Evolutionary conservation across 2,797 vertebrate genomes (phyloP).

Genomic region (Enteromius unitaeniatus): DNA sequence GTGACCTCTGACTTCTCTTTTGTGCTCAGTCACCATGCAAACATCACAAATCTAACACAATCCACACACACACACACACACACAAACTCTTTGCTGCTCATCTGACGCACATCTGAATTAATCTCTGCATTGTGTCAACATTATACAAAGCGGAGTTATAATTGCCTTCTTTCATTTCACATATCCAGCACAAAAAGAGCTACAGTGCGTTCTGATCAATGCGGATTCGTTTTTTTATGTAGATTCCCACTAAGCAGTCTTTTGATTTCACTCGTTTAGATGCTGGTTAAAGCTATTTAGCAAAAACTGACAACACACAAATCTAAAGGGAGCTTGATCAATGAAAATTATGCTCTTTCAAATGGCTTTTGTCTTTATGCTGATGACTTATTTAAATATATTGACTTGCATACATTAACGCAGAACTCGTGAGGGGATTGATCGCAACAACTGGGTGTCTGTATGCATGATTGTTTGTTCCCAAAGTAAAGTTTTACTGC

Average conservation of each 20-base stretch:
- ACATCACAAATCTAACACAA: constrained; percentile 16
- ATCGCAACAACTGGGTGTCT: constrained; percentile 34
- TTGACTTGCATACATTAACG: constrained; percentile 58
- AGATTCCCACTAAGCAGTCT: constrained; percentile 26
- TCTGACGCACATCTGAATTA: constrained; percentile 17
- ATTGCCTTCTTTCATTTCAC: constrained; percentile 34
- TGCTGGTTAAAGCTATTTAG: constrained; percentile 21
- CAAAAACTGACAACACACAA: constrained; percentile 30
- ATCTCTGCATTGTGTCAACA: constrained; percentile 58
- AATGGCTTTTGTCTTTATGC: constrained; percentile 35
- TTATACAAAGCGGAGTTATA: constrained; percentile 12
- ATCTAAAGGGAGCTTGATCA: constrained; percentile 32
- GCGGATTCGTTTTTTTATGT: constrained; percentile 9
- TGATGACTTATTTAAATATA: constrained; percentile 50
- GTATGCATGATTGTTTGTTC: constrained; percentile 5
- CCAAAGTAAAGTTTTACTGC: background rate
- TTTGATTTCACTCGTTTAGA: constrained; percentile 40
- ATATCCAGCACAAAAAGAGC: constrained; percentile 30
- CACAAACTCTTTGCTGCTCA: background rate
- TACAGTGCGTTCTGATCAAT: constrained; percentile 40
- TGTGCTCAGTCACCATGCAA: constrained; percentile 60
- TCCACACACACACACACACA: constrained; percentile 11
- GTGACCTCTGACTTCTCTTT: constrained; percentile 63
- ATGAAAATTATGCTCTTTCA: constrained; percentile 34
- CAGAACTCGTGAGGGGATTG: constrained; percentile 33